Base-by-base conservation (phyloP, 2,888 invertebrate species). In the Micropterix aruncella region DNA sequence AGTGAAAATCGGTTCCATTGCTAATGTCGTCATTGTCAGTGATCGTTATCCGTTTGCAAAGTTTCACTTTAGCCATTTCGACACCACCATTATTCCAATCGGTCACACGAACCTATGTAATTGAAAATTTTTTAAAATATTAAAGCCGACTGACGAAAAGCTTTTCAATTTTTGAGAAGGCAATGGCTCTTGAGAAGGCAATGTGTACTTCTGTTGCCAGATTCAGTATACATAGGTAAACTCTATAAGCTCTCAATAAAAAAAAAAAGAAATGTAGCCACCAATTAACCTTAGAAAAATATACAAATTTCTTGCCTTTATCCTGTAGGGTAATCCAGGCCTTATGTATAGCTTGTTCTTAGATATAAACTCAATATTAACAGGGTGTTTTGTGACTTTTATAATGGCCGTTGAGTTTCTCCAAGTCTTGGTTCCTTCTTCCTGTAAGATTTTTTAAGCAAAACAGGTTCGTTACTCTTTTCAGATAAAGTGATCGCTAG, bases 291-390 rank as follows among this genome's bases (percentile, higher is more conserved):
- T 16, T 17, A 43, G 18, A 16, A 37, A 37, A 43, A 36, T 16
- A 19, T 36, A 38, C 19, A 9, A 37, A 38, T 27, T 27, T 27
- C 4, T 44, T 55, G 80, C 76, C 65, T 77, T 79, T 42, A 81
- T 70, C 51, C 76, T 75, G 52, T 80, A 83, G 0, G 84, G 82
- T 15, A 87, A 61, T n/a, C 80, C 80, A 0, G 81, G 79, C 44
- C 81, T 79, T 52, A 81, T 79, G 46, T 77, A 74, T 9, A 72
- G 66, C 4, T 71, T 63, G 7, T 73, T 71, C 38, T 75, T 74
- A 0, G 72, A 65, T 2, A 70, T 57, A 52, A 81, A 80, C 54
- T 78, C 75, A 42, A 82, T 52, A 3, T 69, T 66, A 19, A 77
- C 61, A 0, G 75, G 67, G 36, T 75, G 68, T 46, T 75, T 70